Evolutionary conservation across 2,113 vertebrate genomes (phyloP).

Genomic region (Phainopepla nitens): DNA sequence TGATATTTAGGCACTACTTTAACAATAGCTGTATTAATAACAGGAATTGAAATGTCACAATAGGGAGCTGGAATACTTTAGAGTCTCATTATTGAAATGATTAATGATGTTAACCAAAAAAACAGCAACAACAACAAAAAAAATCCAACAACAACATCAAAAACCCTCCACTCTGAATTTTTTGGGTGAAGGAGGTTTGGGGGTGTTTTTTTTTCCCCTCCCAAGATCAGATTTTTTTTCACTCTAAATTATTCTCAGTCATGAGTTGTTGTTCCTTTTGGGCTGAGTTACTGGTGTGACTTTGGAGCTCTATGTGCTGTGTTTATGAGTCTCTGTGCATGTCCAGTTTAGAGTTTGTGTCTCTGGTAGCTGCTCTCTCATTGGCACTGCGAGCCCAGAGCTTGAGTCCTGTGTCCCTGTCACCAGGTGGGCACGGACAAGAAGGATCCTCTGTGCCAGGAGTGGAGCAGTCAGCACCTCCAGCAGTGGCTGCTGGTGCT

Average conservation of each 20-base stretch:
- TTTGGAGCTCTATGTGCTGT: rapidly evolving
- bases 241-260: not conserved
- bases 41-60: not conserved
- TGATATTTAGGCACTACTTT: not conserved
- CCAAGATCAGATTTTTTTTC: not conserved
- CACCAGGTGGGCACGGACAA: no score
- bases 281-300: not conserved
- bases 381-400: not conserved
- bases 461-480: not conserved
- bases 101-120: not conserved
- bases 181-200: not conserved
- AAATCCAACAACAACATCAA: not conserved
- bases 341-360: not conserved
- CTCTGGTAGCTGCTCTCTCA: not conserved
- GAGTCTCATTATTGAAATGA: not conserved
- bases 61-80: not conserved
- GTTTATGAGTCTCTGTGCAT: not conserved
- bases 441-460: not conserved
- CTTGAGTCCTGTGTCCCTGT: not conserved
- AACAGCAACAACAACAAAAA: not conserved
- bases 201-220: not conserved
- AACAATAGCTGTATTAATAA: not conserved
- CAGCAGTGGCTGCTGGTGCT: not conserved
- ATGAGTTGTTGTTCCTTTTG: not conserved
- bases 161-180: rapidly evolving